These are phyloP conservation scores for Tenthredo notha DNA, from an alignment of 2,888 invertebrate genomes.

Conservation along the genomic window DNA sequence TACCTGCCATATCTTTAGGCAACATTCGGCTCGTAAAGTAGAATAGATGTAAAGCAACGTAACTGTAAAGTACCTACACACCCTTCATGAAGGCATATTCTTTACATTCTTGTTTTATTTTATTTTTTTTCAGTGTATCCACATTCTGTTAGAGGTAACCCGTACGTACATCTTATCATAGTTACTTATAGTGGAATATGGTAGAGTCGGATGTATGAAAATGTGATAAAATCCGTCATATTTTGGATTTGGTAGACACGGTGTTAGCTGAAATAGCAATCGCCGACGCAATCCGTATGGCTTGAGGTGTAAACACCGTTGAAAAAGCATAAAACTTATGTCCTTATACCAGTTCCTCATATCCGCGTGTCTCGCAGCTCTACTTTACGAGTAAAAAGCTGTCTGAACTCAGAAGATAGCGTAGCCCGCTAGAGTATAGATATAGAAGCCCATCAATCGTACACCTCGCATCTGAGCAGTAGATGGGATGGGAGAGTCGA, in stretches of 20 bases:
- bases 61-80: background rate
- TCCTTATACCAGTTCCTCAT: conserved; percentile 24
- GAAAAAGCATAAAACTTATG: conserved; percentile 30
- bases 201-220: background rate
- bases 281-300: background rate
- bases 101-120: background rate
- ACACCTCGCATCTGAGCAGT: background rate
- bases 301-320: background rate
- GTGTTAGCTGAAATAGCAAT: background rate
- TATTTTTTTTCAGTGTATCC: background rate
- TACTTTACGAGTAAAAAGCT: conserved; percentile 36
- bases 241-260: background rate
- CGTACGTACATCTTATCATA: background rate
- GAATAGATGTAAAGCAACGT: background rate
- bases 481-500: conserved; percentile 19
- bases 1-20: background rate
- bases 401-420: conserved; percentile 27
- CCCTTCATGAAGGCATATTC: background rate
- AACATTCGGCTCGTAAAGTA: conserved; percentile 14
- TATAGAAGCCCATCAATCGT: conserved; percentile 43
- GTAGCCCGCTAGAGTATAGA: conserved; percentile 15
- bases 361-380: background rate
- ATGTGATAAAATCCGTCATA: background rate
- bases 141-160: background rate
- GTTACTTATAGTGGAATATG: background rate